Percentiles rank a stretch among this genome's conserved stretches.
phyloP scores from a whole-genome alignment of 2,888 invertebrate species.

The Hecatera dysodea region DNA sequence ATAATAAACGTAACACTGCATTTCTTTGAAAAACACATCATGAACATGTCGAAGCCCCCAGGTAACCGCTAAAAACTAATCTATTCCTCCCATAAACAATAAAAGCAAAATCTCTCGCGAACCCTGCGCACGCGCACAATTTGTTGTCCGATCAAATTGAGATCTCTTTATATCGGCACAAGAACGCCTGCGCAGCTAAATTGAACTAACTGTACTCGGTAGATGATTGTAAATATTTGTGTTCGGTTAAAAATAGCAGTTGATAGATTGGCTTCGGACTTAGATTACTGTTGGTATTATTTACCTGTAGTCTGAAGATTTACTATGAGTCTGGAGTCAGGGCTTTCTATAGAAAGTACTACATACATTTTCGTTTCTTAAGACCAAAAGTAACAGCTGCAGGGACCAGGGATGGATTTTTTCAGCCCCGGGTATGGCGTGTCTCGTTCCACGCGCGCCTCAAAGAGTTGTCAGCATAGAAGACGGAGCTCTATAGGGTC shows the following conservation, averaged over 20 bases:
- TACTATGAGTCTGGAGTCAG: neutral
- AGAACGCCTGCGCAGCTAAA: constrained; percentile 73
- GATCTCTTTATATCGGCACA: constrained; percentile 77
- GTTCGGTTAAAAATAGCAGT: constrained; percentile 55
- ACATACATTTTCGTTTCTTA: no score
- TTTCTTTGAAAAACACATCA: neutral
- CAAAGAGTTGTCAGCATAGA: no score
- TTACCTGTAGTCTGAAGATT: neutral
- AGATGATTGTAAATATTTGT: constrained; percentile 66
- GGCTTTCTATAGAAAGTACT: neutral
- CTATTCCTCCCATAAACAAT: constrained; percentile 63
- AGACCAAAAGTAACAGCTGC: no score
- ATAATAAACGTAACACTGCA: no score
- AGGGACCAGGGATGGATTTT: no score
- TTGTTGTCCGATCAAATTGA: constrained; percentile 80
- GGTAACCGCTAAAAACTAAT: constrained; percentile 56
- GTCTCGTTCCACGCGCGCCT: no score
- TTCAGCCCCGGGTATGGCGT: no score
- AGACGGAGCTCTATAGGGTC: no score
- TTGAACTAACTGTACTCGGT: constrained; percentile 83
- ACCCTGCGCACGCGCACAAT: constrained; percentile 72
- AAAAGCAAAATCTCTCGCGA: constrained; percentile 50
- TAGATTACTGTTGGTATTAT: constrained; percentile 17
- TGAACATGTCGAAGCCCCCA: neutral
- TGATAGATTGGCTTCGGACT: constrained; percentile 45